Percentiles rank a stretch among this genome's conserved stretches.
These are phyloP conservation scores for Abrostola triplasia DNA, from an alignment of 2,888 invertebrate species.

Conservation along the genomic window DNA sequence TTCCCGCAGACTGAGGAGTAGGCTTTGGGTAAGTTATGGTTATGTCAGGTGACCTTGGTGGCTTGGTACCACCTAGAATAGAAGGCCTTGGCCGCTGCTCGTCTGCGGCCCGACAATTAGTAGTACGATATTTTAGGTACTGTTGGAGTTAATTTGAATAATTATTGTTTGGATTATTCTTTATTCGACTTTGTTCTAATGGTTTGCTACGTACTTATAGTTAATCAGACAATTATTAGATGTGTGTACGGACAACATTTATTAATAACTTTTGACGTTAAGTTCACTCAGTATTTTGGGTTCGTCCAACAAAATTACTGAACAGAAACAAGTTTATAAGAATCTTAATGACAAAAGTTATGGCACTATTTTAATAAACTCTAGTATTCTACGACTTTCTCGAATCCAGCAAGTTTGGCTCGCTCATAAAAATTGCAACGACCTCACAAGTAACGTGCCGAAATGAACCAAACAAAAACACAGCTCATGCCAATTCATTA, in stretches of 20 bases:
- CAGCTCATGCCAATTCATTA: slow-evolving; percentile 77
- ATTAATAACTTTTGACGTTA: too few species aligned
- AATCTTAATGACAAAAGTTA: slow-evolving; percentile 25
- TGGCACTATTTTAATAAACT: slow-evolving; percentile 50
- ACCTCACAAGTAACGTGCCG: slow-evolving; percentile 56
- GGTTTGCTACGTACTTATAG: too few species aligned
- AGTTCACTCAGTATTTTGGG: too few species aligned
- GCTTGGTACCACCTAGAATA: slow-evolving; percentile 56
- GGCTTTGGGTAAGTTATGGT: slow-evolving; percentile 51
- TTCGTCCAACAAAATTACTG: slow-evolving; percentile 7
- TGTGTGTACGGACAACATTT: too few species aligned
- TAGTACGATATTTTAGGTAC: slow-evolving; percentile 1
- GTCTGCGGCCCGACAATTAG: slow-evolving; percentile 48
- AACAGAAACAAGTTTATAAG: slow-evolving; percentile 2
- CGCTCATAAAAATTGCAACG: slow-evolving; percentile 60
- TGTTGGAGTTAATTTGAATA: slow-evolving; percentile 24
- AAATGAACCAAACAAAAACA: slow-evolving; percentile 63
- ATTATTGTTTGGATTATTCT: not conserved
- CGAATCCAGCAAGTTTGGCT: slow-evolving; percentile 49
- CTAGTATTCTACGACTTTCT: slow-evolving; percentile 36
- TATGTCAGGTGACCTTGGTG: slow-evolving; percentile 51
- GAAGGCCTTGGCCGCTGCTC: slow-evolving; percentile 40
- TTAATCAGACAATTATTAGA: too few species aligned
- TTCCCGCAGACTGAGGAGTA: slow-evolving; percentile 35
- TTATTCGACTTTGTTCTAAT: too few species aligned